Evolutionary conservation across 23 tunicate genomes (phyloP), one percentile per base, ranked within the genome.

Genomic region (Styela plicata): DNA sequence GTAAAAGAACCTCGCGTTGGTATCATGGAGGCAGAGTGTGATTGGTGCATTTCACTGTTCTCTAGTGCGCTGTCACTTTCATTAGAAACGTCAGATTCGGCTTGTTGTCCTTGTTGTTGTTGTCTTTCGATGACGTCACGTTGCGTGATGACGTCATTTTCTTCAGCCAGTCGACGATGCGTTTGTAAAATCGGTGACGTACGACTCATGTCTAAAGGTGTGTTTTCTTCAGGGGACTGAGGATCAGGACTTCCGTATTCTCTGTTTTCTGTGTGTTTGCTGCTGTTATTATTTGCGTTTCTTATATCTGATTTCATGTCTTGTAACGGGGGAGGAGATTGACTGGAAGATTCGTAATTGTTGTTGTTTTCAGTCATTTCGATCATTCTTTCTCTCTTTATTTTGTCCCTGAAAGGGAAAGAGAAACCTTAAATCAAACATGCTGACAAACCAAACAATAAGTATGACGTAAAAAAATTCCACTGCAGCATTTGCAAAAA

Each of bases 1-100:
- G 96, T 80, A 67, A 90, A 90, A 0, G 96, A 85, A 34, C 96
- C 89, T 52, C 96, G 77, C 31, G 88, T 74, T 70, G 87, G 77
- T 16, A 88, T 52, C 83, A 35, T 13, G 70, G 84, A 28, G 81
- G 74, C 63, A 82, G 84, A 57, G 36, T 76, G 73, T 64, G 63
- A 81, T 84, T 86, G 83, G 61, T 66, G 83, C 74, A 63, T 80
- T 33, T 83, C 63, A 76, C 73, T n/a, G 85, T 76, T 13, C 76
- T 86, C 78, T 13, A 73, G 37, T 23, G 36, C 78, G 32, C 52
- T 18, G 36, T 32, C 44, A 28, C 52, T 73, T 1, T 73, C 78
- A n/a, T n/a, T n/a, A 32, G 78, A 73, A n/a, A 20, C 78, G 22
- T 73, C 78, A 10, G 78, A 73, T 73, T 73, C 78, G 7, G 18